Evolutionary conservation across 2,888 invertebrate genomes (phyloP).

Genomic region (Parnassius smintheus): DNA sequence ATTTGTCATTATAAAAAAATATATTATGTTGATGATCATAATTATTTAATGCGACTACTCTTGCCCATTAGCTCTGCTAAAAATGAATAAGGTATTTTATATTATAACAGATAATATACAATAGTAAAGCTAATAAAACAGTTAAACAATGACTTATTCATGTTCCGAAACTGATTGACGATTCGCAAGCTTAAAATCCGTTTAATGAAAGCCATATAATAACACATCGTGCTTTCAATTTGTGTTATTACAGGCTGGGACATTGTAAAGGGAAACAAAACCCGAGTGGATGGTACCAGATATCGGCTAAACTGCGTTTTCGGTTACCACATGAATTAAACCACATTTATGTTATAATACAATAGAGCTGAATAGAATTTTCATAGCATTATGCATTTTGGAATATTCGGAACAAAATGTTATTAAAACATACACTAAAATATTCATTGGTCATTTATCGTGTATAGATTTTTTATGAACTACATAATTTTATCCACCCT

Average conservation of each 20-base stretch:
- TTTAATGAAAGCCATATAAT: constrained; percentile 21
- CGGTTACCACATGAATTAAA: constrained; percentile 40
- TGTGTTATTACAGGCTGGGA: constrained; percentile 48
- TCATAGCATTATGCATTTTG: constrained; percentile 15
- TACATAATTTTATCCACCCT: no score
- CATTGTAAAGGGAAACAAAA: constrained; percentile 48
- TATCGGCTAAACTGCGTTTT: constrained; percentile 39
- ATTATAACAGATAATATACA: no score
- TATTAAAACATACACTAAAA: neutral
- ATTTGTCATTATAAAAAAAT: no score
- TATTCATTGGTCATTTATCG: neutral
- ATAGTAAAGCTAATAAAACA: no score
- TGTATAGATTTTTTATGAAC: no score
- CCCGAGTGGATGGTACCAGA: constrained; percentile 37
- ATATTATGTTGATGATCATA: no score
- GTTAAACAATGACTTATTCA: no score
- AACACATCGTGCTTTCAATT: constrained; percentile 27
- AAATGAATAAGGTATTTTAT: no score
- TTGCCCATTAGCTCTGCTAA: no score
- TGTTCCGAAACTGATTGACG: neutral
- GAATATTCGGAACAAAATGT: neutral
- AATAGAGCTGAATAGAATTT: constrained; percentile 19
- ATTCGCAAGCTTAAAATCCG: constrained; percentile 15
- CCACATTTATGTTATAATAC: constrained; percentile 21
- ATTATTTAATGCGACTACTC: no score